Evolutionary conservation across 2,113 vertebrate genomes (phyloP), one percentile per base, ranked within the genome.

Genomic region (Syngnathoides biaculeatus): DNA sequence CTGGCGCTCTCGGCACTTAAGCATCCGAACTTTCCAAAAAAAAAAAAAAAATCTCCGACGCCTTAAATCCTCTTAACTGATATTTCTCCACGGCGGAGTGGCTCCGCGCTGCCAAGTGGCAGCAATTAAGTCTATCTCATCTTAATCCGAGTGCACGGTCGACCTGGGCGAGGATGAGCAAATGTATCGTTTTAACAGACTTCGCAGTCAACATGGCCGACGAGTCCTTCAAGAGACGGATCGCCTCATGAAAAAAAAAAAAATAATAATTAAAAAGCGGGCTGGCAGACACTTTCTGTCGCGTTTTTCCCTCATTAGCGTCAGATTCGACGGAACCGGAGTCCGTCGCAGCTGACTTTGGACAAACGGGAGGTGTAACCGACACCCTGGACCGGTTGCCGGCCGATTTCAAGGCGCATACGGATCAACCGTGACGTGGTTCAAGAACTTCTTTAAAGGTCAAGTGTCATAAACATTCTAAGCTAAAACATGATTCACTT

Each of bases 81-180:
- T 39, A 38, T 38, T 38, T 58, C 77, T 79, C 17, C 63, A 38
- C 30, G 63, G 58, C 68, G 65, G 30, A 17, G 56, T 20, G 15
- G 57, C 35, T 2, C 30, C 27, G 53, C 66, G 67, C 52, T 43
- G 70, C 68, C 53, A 56, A 56, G 53, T 35, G 38, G 11, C 59
- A 14, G 38, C 59, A 61, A 61, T 61, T 61, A 40, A 35, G 10
- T 61, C 38, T 22, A 42, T 61, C 38, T 61, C 59, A 13, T 61
- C 38, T 61, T 60, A 60, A 40, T 61, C 59, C 38, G 19, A 20
- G 35, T 11, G 35, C 35, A 7, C 19, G 19, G 14, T 60, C 58
- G 9, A 60, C 58, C 58, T 39, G 58, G 58, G 35, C 39, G 20
- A 12, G 38, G 35, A 40, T 22, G 38, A 61, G 38, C n/a, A 8